These are phyloP conservation scores for Hyaena hyaena DNA, from an alignment of 2,113 vertebrate genomes.

Conservation along the genomic window DNA sequence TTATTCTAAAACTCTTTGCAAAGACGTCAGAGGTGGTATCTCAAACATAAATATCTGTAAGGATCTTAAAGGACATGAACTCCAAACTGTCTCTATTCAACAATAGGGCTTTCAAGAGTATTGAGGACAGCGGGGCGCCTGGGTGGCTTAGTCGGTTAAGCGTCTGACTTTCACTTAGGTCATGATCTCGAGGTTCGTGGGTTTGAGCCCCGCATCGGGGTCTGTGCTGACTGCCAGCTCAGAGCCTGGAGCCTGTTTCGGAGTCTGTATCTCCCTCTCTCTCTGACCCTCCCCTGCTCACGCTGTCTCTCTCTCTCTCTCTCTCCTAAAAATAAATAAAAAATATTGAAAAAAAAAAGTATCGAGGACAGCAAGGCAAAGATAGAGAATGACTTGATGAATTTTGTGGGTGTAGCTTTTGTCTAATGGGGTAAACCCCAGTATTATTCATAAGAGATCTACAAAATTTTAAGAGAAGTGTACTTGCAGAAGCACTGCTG, in stretches of 20 bases:
- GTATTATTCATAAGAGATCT: neutral
- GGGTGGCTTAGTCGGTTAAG: too few relatives aligned
- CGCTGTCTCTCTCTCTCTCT: too few relatives aligned
- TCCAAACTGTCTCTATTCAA: neutral
- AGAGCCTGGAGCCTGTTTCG: too few relatives aligned
- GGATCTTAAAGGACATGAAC: neutral
- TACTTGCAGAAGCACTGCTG: neutral
- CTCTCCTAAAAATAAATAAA: too few relatives aligned
- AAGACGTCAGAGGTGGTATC: neutral
- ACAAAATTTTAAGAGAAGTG: neutral
- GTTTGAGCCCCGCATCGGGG: too few relatives aligned
- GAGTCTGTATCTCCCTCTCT: too few relatives aligned
- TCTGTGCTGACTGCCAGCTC: too few relatives aligned
- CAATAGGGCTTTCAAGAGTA: neutral
- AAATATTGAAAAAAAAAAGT: too few relatives aligned
- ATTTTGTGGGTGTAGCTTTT: neutral
- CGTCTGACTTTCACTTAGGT: too few relatives aligned
- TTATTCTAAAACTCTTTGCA: neutral
- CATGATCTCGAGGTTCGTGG: too few relatives aligned
- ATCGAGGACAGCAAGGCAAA: neutral
- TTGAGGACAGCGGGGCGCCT: neutral
- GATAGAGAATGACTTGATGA: neutral
- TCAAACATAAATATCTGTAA: neutral
- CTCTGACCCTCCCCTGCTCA: too few relatives aligned
- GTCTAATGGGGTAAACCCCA: neutral